A percentile compares a stretch with the other conserved stretches of the same genome.
Evolutionary conservation across 2,888 invertebrate species (phyloP).

Genomic region (Pristionchus arcanus): DNA sequence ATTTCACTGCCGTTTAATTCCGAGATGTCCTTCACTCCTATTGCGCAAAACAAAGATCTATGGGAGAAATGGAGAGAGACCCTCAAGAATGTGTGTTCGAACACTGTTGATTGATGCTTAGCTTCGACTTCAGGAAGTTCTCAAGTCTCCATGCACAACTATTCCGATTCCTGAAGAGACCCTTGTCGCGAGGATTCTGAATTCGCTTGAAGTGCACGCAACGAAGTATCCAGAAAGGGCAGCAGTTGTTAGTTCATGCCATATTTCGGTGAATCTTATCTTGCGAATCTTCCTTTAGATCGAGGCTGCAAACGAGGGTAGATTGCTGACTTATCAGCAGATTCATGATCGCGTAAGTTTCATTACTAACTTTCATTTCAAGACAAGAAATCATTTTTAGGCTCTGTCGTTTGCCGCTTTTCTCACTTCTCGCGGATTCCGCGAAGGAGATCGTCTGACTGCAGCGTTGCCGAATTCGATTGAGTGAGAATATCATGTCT

Average conservation of each 20-base stretch:
- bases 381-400: background rate
- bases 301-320: background rate
- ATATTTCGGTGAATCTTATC: too few species aligned
- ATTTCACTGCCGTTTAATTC: background rate
- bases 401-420: background rate
- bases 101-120: background rate
- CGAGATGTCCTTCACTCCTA: background rate
- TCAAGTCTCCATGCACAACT: background rate
- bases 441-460: background rate
- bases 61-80: background rate
- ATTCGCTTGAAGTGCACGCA: background rate
- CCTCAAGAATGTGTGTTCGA: background rate
- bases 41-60: background rate
- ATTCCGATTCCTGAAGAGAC: background rate
- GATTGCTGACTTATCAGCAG: background rate
- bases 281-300: background rate
- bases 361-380: background rate
- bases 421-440: conserved; percentile 6
- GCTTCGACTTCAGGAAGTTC: background rate
- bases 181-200: background rate
- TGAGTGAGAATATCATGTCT: background rate
- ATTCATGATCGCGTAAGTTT: background rate
- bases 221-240: background rate
- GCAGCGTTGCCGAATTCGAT: conserved; percentile 1
- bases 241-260: background rate